Evolutionary conservation across 37 sponge, comb jelly and placozoan genomes (phyloP).

Genomic region (Agelas oroides): DNA sequence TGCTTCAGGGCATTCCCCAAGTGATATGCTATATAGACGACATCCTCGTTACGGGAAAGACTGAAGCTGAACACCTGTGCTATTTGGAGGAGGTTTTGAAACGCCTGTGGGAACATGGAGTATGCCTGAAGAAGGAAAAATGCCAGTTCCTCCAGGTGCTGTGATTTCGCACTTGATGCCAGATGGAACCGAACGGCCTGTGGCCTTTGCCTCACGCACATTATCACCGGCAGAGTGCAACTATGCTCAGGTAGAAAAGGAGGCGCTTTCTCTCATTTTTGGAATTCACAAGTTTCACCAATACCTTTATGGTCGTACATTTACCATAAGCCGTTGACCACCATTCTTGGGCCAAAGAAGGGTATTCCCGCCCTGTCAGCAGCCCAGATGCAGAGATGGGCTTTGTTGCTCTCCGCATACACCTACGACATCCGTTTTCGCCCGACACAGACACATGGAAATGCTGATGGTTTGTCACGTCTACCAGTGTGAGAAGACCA

Average conservation of each 20-base stretch:
- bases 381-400: conserved; percentile 60
- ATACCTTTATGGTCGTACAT: conserved; percentile 73
- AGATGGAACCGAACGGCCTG: conserved; percentile 47
- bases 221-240: conserved; percentile 48
- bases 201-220: conserved; percentile 70
- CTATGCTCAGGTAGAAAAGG: conserved; percentile 68
- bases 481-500: background rate
- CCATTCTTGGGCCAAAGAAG: conserved; percentile 45
- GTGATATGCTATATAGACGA: conserved; percentile 25
- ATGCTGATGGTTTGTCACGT: conserved; percentile 69
- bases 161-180: conserved; percentile 53
- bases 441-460: conserved; percentile 36
- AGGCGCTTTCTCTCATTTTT: conserved; percentile 48
- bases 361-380: conserved; percentile 49
- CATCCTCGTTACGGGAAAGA: conserved; percentile 40
- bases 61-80: conserved; percentile 28
- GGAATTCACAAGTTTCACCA: conserved; percentile 63
- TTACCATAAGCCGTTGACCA: conserved; percentile 63
- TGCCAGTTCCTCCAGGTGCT: conserved; percentile 46
- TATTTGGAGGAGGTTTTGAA: conserved; percentile 24
- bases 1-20: background rate
- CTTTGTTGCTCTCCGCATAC: conserved; percentile 46
- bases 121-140: conserved; percentile 17
- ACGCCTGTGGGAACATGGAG: conserved; percentile 19
- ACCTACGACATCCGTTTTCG: conserved; percentile 44